A percentile compares a stretch with the other conserved stretches of the same genome.
These are phyloP conservation scores for Xyrauchen texanus DNA, from an alignment of 2,113 vertebrate genomes.

Conservation along the genomic window DNA sequence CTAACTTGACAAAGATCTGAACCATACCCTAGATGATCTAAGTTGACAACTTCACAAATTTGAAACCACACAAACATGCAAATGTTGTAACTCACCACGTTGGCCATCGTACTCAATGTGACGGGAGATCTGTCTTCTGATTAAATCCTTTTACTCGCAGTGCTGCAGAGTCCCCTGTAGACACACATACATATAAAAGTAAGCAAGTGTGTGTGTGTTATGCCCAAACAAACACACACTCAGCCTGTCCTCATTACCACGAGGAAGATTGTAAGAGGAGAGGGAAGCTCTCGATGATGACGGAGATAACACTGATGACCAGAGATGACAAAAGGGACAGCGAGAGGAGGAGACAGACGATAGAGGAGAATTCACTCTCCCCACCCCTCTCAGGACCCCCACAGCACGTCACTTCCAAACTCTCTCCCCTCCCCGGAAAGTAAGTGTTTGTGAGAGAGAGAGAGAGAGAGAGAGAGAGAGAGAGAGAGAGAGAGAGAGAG, in stretches of 20 bases:
- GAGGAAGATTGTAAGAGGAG: neutral
- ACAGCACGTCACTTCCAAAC: neutral
- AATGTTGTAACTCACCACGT: constrained; percentile 36
- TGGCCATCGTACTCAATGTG: constrained; percentile 54
- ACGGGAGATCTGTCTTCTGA: constrained; percentile 9
- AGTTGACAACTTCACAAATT: neutral
- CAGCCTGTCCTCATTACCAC: neutral
- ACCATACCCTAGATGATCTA: neutral
- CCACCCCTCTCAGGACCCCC: neutral
- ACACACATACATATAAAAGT: neutral
- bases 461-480: fast-evolving
- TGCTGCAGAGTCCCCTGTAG: constrained; percentile 23
- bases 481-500: neutral
- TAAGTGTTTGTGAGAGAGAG: neutral
- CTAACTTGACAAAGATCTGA: too few species aligned
- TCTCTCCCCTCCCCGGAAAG: neutral
- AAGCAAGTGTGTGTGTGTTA: neutral
- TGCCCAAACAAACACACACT: neutral
- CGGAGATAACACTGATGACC: neutral
- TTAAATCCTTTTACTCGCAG: constrained; percentile 13
- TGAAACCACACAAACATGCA: neutral
- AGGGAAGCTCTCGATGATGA: neutral
- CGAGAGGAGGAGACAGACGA: neutral
- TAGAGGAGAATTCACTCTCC: neutral
- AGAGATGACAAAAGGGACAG: constrained; percentile 10